These are phyloP conservation scores for Pseudomyrmex cubaensis DNA, from an alignment of 1,140 invertebrate species.

Conservation along the genomic window DNA sequence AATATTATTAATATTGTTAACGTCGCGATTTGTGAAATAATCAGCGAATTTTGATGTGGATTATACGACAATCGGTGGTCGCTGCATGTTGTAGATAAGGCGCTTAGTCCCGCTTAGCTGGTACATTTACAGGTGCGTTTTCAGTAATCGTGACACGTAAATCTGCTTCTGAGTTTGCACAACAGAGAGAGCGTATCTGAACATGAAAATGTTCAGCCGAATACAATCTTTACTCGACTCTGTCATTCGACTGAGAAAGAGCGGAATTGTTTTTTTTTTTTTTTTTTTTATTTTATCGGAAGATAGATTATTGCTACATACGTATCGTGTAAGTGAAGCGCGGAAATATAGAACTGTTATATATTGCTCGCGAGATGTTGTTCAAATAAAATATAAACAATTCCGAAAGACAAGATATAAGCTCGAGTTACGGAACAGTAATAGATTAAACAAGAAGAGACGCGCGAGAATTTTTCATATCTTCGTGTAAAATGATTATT, in stretches of 20 bases:
- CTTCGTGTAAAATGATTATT: no score
- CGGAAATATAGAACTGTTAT: no score
- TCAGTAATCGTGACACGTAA: slow-evolving; percentile 21
- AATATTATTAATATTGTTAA: not conserved
- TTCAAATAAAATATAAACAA: no score
- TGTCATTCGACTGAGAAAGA: not conserved
- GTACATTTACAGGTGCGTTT: slow-evolving; percentile 45
- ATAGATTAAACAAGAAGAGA: no score
- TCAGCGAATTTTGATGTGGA: slow-evolving; percentile 33
- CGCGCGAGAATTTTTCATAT: no score
- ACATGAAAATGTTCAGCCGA: not conserved
- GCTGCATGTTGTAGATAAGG: slow-evolving; percentile 58
- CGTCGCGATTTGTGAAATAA: not conserved
- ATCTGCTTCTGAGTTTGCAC: slow-evolving; percentile 9
- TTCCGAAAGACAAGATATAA: no score
- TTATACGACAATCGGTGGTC: slow-evolving; percentile 31
- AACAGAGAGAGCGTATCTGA: not conserved
- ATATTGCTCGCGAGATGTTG: no score
- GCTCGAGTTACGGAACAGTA: no score
- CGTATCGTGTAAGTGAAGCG: no score
- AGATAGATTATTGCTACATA: no score
- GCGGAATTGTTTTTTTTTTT: not conserved
- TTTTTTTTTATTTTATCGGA: not conserved
- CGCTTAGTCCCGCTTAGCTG: slow-evolving; percentile 28
- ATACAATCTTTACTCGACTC: not conserved